Evolutionary conservation across 2,797 vertebrate species (phyloP), one percentile per base, ranked within the genome.

Genomic region (Numenius phaeopus): DNA sequence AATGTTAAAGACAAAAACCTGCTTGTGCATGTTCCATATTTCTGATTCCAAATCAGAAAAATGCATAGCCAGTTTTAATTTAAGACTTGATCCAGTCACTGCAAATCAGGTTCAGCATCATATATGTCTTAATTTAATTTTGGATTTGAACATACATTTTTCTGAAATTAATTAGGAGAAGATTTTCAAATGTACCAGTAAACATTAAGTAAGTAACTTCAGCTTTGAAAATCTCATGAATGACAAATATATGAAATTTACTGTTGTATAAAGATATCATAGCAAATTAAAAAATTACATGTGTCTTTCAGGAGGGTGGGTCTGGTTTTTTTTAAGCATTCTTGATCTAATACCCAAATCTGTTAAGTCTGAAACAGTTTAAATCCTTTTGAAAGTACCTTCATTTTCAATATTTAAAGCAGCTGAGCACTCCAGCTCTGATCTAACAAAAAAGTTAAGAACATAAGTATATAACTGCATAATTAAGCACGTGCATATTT

Each of bases 371-470:
- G 69, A 96, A 92, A 96, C 2, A 15, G 61, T 65, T 21, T 89
- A 96, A 94, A 87, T 73, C 75, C 86, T 83, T 94, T 78, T 75
- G 67, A 95, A 95, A 94, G 37, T 37, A 92, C 92, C 66, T 96
- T 96, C 37, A 73, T 84, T 95, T 94, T 92, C 77, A 92, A 14
- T 80, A 77, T 71, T 89, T 77, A 71, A 97, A 89, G 92, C 75
- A 83, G 75, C 32, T 84, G 77, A 96, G 70, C 49, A 66, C 88
- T 91, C 76, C 59, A 76, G 87, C 72, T 90, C 94, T 87, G 50
- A 82, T 95, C 70, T 89, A 93, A 90, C 81, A 94, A 92, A 92
- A 90, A 32, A 89, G 64, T 75, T 97, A 96, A 97, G 93, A 93
- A 92, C 61, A 91, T 93, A 96, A 95, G 94, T 81, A 90, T 54